Evolutionary conservation across 30 jellyfish, hydroid and myxozoan species (phyloP), one percentile per base, ranked within the genome.

Genomic region (Cassiopea xamachana): DNA sequence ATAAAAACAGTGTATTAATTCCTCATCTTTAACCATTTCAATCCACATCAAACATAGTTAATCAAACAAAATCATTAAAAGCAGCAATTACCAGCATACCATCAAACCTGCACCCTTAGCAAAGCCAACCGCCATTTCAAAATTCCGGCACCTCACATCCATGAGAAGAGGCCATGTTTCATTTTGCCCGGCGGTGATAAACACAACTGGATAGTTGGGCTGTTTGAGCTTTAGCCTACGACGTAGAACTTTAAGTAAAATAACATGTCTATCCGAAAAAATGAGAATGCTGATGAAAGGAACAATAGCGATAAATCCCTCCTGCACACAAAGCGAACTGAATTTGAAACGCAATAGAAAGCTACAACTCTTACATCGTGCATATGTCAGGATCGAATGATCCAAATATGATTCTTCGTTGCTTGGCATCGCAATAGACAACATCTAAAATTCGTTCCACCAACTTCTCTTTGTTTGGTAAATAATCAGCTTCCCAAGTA

Each of bases 331-430:
- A 6, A 55, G 12, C 64, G 12, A 10, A 55, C 12, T 55, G 10
- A 55, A 10, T 55, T 6, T 55, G 64, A 55, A 6, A 55, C 7
- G 12, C 7, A 55, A 10, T 55, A 6, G 10, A 55, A 3, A 55
- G 27, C 2, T 64, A 9, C 74, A 4, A 4, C 6, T 67, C 97
- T 60, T 79, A 95, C 98, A 95, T 83, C 15, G 80, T 71, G 88
- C 98, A 91, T 14, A 91, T 84, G 46, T 80, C 92, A 49, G 98
- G 98, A 55, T 95, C 98, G 49, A 95, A 95, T 19, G 96, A 90
- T 69, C 97, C 92, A 68, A 95, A 87, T 10, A 95, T 80, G 16
- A 95, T 89, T 77, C 88, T 58, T 58, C 98, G 76, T 18, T 82
- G 73, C 12, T 82, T 94, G 1, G 73, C 92, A 48, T 75, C 27